Percentiles rank a stretch among this genome's conserved stretches.
phyloP scores from a whole-genome alignment of 2,113 vertebrate species.

The Phaethon lepturus region DNA sequence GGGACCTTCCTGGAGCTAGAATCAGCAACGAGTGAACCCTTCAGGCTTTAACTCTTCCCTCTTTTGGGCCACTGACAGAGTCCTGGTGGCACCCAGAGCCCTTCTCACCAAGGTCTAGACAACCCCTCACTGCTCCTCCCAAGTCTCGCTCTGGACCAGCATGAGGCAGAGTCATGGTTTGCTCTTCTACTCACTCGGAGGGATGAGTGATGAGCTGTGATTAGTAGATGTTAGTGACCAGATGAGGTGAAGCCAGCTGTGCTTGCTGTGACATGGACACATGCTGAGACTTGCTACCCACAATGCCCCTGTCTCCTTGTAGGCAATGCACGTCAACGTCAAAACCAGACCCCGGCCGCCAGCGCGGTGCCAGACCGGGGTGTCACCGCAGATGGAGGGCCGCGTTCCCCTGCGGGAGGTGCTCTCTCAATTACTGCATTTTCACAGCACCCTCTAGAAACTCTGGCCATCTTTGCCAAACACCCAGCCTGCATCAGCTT shows the following conservation, averaged over 20 bases:
- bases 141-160: background rate
- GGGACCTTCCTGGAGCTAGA: background rate
- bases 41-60: background rate
- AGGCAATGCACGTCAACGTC: background rate
- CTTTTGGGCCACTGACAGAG: too few species aligned
- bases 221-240: background rate
- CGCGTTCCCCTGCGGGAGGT: fast-evolving
- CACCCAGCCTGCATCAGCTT: fast-evolving
- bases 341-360: background rate
- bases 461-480: background rate
- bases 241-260: conserved; percentile 12
- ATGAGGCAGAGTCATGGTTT: background rate
- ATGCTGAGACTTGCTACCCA: background rate
- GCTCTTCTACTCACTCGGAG: background rate
- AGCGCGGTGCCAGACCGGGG: fast-evolving
- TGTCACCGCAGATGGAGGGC: background rate
- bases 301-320: conserved; percentile 57
- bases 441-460: background rate
- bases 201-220: background rate
- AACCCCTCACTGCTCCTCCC: background rate
- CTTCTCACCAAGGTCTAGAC: fast-evolving
- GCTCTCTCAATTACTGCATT: background rate
- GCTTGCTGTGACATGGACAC: background rate
- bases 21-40: fast-evolving
- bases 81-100: background rate